Conservation (phyloP, 2,888 invertebrate species). For the Argyra leucocephala region DNA sequence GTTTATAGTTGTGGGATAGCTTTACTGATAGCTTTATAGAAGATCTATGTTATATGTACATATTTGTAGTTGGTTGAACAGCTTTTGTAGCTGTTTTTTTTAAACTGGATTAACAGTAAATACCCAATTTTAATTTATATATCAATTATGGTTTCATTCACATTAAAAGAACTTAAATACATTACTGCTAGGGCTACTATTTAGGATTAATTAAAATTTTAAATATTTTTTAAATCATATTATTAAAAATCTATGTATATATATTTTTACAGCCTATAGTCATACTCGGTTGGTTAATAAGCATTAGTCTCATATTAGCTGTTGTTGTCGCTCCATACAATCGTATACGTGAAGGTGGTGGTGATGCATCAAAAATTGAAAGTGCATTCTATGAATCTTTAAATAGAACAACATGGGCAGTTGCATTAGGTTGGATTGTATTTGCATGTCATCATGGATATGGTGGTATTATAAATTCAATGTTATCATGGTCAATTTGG, state of each 20-base stretch:
- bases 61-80: too few relatives aligned
- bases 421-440: slow-evolving; percentile 38
- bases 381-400: slow-evolving; percentile 40
- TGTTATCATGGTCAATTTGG: slow-evolving; percentile 39
- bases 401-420: slow-evolving; percentile 37
- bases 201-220: background rate
- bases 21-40: too few relatives aligned
- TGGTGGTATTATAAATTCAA: slow-evolving; percentile 38
- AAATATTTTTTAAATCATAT: background rate
- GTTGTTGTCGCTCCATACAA: slow-evolving; percentile 38
- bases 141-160: too few relatives aligned
- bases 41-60: too few relatives aligned
- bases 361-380: slow-evolving; percentile 32
- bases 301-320: slow-evolving; percentile 33
- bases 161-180: too few relatives aligned
- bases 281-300: slow-evolving; percentile 35
- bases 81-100: too few relatives aligned
- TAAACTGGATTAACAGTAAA: too few relatives aligned
- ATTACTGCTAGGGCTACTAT: background rate
- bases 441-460: slow-evolving; percentile 42
- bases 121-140: too few relatives aligned
- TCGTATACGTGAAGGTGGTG: slow-evolving; percentile 33
- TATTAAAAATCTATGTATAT: too few relatives aligned
- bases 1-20: too few relatives aligned
- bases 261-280: slow-evolving; percentile 27